A percentile compares a stretch with the other conserved stretches of the same genome.
These are phyloP conservation scores for Epsilonema sp. DNA, from an alignment of 2,888 invertebrate genomes.

Conservation along the genomic window DNA sequence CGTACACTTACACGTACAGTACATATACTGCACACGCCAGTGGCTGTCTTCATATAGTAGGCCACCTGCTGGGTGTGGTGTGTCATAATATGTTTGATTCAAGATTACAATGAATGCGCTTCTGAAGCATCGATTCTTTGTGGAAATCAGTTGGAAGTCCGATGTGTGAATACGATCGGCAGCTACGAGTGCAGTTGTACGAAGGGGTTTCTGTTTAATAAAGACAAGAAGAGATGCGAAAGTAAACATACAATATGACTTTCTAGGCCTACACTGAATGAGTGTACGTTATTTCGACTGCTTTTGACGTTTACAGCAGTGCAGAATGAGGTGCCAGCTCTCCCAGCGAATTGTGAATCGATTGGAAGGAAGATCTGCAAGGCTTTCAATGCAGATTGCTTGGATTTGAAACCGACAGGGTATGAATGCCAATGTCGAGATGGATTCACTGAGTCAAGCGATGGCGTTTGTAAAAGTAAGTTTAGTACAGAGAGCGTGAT, in stretches of 20 bases:
- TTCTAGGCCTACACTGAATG: too few species aligned
- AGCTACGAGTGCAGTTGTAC: neutral
- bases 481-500: too few species aligned
- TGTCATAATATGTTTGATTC: neutral
- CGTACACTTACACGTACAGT: too few species aligned
- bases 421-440: neutral
- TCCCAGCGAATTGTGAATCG: too few species aligned
- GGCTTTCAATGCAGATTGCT: neutral
- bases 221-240: neutral
- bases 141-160: neutral
- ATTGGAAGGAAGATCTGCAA: neutral
- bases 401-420: neutral
- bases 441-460: neutral
- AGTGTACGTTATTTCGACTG: too few species aligned
- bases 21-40: too few species aligned
- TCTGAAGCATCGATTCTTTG: neutral
- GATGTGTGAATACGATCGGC: neutral
- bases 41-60: too few species aligned
- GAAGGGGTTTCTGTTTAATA: neutral
- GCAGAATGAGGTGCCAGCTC: too few species aligned
- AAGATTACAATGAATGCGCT: neutral
- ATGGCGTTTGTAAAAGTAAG: neutral
- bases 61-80: neutral
- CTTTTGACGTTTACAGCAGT: too few species aligned
- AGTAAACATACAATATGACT: too few species aligned